A percentile compares a stretch with the other conserved stretches of the same genome.
These are phyloP conservation scores for Gryon sp. DNA, from an alignment of 1,140 invertebrate species.

Conservation along the genomic window DNA sequence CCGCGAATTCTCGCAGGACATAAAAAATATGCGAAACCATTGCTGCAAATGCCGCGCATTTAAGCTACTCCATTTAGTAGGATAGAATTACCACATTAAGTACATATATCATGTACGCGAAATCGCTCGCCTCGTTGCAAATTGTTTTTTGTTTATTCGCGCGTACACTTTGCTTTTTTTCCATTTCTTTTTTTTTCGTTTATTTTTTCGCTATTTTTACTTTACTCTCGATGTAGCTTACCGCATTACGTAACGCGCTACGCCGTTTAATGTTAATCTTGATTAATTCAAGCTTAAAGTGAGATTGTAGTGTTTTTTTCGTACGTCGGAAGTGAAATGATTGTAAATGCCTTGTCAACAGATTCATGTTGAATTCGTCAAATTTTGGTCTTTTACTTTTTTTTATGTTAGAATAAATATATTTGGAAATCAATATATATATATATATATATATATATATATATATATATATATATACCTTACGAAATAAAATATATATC, in stretches of 20 bases:
- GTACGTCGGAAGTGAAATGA: too few species aligned
- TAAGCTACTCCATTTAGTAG: slow-evolving; percentile 63
- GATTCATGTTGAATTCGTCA: too few species aligned
- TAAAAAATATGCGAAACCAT: slow-evolving; percentile 63
- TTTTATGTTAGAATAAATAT: too few species aligned
- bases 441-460: too few species aligned
- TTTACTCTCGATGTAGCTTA: slow-evolving; percentile 2
- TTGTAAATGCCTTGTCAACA: too few species aligned
- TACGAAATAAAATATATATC: too few species aligned
- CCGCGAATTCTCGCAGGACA: slow-evolving; percentile 57
- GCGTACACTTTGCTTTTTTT: slow-evolving; percentile 6
- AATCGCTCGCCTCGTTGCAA: slow-evolving; percentile 46
- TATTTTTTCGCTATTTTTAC: slow-evolving; percentile 8
- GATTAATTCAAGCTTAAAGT: slow-evolving; percentile 26
- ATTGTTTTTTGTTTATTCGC: slow-evolving; percentile 50
- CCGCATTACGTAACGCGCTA: slow-evolving; percentile 25
- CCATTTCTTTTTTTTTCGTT: slow-evolving; percentile 38
- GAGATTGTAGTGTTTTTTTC: too few species aligned
- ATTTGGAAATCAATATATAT: too few species aligned
- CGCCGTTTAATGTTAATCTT: slow-evolving; percentile 39
- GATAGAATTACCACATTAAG: slow-evolving; percentile 62
- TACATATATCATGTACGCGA: slow-evolving; percentile 48
- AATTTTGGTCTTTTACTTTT: too few species aligned
- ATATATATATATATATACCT: too few species aligned
- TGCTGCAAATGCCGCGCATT: slow-evolving; percentile 58